Percentiles rank a stretch among this genome's conserved stretches.
Evolutionary conservation across 2,797 vertebrate genomes (phyloP).

Genomic region (Sebastes minor): DNA sequence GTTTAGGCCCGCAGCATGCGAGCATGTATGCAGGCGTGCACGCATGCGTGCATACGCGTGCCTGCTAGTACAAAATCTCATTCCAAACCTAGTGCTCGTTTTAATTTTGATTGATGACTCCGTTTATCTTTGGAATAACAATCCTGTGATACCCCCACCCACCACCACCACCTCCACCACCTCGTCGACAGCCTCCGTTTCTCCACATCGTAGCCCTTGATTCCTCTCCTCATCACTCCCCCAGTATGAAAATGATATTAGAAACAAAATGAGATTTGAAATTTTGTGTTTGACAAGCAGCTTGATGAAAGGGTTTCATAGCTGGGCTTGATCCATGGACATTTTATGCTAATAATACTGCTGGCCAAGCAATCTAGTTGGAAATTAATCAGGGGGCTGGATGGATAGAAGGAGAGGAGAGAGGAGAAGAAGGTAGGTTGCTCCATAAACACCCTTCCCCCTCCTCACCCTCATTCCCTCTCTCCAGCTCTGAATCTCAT

Average conservation of each 20-base stretch:
- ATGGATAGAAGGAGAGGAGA: conserved; percentile 47
- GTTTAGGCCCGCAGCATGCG: conserved; percentile 13
- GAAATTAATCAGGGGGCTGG: conserved; percentile 85
- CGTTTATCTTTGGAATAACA: conserved; percentile 81
- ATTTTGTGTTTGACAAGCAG: conserved; percentile 88
- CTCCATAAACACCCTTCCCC: conserved; percentile 75
- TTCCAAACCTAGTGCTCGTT: conserved; percentile 64
- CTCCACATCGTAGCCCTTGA: conserved; percentile 28
- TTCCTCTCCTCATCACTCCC: conserved; percentile 53
- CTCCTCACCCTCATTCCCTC: conserved; percentile 55
- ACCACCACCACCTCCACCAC: background rate
- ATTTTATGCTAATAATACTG: conserved; percentile 87
- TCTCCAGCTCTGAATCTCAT: conserved; percentile 81
- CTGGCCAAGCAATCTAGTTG: conserved; percentile 83
- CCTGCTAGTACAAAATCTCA: conserved; percentile 50
- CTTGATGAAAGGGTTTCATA: conserved; percentile 88
- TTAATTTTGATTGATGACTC: conserved; percentile 87
- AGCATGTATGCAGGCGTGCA: background rate
- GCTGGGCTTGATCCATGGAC: conserved; percentile 85
- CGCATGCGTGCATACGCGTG: conserved; percentile 1
- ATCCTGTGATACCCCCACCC: conserved; percentile 37
- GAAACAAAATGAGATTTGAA: conserved; percentile 90
- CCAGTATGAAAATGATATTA: conserved; percentile 85
- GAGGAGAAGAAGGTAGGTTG: conserved; percentile 53
- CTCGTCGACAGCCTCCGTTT: conserved; percentile 19